Conservation (phyloP, 1,140 invertebrate genomes). For the Micrasema minimum region DNA sequence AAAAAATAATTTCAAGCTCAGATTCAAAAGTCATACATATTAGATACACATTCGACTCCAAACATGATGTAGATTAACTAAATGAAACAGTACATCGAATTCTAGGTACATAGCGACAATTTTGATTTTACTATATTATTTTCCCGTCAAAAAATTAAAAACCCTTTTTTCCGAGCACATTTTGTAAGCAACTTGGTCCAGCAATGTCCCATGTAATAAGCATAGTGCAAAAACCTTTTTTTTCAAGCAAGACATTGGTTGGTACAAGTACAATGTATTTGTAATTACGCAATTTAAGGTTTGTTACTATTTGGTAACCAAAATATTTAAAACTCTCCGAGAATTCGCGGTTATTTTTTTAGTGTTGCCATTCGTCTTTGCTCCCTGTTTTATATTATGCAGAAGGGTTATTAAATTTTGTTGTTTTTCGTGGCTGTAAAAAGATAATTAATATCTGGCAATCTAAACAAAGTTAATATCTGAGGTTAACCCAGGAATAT, state of each 20-base stretch:
- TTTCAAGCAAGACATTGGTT: background rate
- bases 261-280: background rate
- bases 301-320: no score
- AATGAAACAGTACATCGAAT: no score
- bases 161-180: no score
- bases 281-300: background rate
- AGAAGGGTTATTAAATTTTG: constrained; percentile 4
- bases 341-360: constrained; percentile 10
- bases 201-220: background rate
- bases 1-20: no score
- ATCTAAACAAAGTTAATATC: constrained; percentile 18
- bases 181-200: no score
- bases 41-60: no score
- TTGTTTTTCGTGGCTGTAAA: constrained; percentile 22
- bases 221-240: background rate
- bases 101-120: no score
- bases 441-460: constrained; percentile 23
- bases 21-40: no score
- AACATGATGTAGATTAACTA: no score
- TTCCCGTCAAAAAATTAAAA: no score
- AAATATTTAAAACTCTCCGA: background rate
- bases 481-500: background rate
- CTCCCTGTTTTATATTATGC: background rate
- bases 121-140: no score
- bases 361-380: background rate